A percentile compares a stretch with the other conserved stretches of the same genome.
phyloP scores from a whole-genome alignment of 2,113 vertebrate genomes.

The Coturnix japonica region DNA sequence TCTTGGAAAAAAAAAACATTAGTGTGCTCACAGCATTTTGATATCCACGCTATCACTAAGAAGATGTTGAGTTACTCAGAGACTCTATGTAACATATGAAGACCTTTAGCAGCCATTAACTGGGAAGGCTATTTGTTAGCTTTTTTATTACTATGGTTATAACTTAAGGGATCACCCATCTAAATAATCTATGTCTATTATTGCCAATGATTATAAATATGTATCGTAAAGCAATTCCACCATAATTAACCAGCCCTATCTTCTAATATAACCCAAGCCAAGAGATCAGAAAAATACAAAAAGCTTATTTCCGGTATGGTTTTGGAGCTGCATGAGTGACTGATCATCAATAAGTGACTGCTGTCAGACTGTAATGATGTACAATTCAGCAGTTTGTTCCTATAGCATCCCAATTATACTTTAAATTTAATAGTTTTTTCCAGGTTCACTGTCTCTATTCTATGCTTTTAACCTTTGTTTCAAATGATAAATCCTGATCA shows the following conservation, averaged over 20 bases:
- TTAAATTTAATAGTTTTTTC: not conserved
- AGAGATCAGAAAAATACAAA: not conserved
- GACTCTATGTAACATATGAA: not conserved
- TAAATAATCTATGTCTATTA: not conserved
- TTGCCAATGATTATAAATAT: not conserved
- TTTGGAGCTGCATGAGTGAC: not conserved
- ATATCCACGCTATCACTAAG: not conserved
- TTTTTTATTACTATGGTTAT: not conserved
- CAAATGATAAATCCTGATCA: not conserved
- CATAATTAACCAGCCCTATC: not conserved
- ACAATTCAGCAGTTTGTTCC: not conserved
- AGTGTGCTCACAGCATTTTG: not conserved
- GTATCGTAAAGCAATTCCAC: not conserved
- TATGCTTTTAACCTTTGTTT: not conserved
- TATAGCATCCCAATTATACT: not conserved
- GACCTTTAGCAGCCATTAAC: not conserved
- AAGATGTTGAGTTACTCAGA: not conserved
- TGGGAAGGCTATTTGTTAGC: not conserved
- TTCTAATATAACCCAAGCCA: not conserved
- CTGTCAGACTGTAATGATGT: not conserved
- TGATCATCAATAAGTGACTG: not conserved
- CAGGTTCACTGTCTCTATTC: not conserved
- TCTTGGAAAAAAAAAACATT: not conserved
- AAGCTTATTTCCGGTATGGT: not conserved
- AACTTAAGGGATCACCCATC: not conserved